These are phyloP conservation scores for Drosophila kanekoi DNA, from an alignment of 2,888 invertebrate species.

Conservation along the genomic window DNA sequence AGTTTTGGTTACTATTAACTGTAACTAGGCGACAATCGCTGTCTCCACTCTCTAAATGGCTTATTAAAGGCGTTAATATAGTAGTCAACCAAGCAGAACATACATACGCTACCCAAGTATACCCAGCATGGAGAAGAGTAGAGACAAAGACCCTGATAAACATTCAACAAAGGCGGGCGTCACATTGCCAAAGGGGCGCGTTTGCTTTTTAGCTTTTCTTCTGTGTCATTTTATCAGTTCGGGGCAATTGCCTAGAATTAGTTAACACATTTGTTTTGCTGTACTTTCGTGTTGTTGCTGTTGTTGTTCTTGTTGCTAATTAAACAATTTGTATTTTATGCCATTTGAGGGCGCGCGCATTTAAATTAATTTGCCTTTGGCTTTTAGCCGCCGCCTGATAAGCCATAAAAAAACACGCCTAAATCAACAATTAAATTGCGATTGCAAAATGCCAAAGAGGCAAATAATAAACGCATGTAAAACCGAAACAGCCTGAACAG, in stretches of 20 bases:
- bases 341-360: conserved; percentile 58
- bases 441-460: conserved; percentile 47
- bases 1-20: background rate
- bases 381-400: conserved; percentile 59
- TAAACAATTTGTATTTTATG: conserved; percentile 75
- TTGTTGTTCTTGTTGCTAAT: conserved; percentile 66
- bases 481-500: conserved; percentile 3
- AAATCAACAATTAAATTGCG: conserved; percentile 82
- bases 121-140: conserved; percentile 19
- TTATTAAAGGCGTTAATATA: conserved; percentile 1
- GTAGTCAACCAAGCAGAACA: conserved; percentile 35
- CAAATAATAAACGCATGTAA: conserved; percentile 7
- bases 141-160: conserved; percentile 31
- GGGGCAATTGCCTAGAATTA: conserved; percentile 72
- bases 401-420: conserved; percentile 71
- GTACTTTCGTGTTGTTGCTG: conserved; percentile 13
- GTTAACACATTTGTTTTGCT: conserved; percentile 67
- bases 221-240: conserved; percentile 58
- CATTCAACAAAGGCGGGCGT: conserved; percentile 37
- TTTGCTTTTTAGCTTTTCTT: conserved; percentile 24
- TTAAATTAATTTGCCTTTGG: conserved; percentile 74
- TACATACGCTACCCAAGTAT: background rate
- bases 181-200: conserved; percentile 40
- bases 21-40: background rate
- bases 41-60: background rate